Evolutionary conservation across 2,113 vertebrate genomes (phyloP).

Genomic region (Pandion haliaetus): DNA sequence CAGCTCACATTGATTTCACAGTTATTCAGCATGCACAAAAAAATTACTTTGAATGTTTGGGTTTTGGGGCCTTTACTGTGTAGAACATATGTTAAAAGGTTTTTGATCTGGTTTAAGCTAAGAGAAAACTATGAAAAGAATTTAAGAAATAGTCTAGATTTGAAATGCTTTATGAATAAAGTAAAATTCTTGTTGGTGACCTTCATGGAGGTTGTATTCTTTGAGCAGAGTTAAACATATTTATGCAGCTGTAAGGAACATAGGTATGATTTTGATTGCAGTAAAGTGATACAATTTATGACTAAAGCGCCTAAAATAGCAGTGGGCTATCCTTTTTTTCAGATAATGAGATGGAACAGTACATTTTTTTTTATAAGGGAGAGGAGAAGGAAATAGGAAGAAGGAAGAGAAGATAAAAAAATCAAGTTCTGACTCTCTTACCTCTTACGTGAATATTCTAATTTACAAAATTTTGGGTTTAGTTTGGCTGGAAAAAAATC

Average conservation of each 20-base stretch:
- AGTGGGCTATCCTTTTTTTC: background rate
- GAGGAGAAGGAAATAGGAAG: background rate
- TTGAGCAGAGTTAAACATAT: background rate
- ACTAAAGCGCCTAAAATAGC: background rate
- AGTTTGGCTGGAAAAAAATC: background rate
- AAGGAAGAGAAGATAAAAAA: background rate
- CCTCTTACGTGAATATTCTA: fast-evolving
- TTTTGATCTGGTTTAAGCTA: background rate
- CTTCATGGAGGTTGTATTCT: background rate
- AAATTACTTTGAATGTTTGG: background rate
- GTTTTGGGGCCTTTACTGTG: background rate
- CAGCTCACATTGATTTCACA: background rate
- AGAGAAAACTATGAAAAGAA: background rate
- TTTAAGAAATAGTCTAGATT: background rate
- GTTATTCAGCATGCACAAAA: background rate
- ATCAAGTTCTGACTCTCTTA: background rate
- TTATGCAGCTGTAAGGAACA: background rate
- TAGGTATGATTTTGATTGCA: background rate
- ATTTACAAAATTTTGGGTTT: background rate
- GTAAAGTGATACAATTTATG: background rate
- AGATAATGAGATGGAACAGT: background rate
- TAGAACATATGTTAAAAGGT: background rate
- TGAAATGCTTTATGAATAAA: background rate
- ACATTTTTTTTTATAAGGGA: background rate
- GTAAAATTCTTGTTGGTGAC: background rate